These are phyloP conservation scores for Drosophila peninsularis DNA, from an alignment of 2,888 invertebrate species.

Conservation along the genomic window DNA sequence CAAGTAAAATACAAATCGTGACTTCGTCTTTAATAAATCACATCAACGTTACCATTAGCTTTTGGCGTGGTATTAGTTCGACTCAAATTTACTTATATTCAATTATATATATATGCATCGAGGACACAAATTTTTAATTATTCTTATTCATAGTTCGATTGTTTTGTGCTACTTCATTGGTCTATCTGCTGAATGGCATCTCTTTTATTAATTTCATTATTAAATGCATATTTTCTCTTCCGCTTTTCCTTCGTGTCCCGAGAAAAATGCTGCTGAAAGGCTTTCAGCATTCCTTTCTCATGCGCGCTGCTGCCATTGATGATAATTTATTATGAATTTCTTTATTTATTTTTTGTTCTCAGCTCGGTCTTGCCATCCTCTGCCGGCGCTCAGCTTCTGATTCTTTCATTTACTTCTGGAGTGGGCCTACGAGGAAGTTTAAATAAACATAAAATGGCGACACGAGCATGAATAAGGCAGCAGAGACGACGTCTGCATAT, in stretches of 20 bases:
- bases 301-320: conserved; percentile 44
- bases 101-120: too few species aligned
- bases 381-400: conserved; percentile 1
- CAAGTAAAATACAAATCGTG: too few species aligned
- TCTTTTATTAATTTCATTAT: conserved; percentile 51
- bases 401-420: conserved; percentile 19
- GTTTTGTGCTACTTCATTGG: conserved; percentile 2
- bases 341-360: conserved; percentile 48
- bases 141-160: neutral
- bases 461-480: conserved; percentile 63
- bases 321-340: conserved; percentile 71
- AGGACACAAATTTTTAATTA: neutral
- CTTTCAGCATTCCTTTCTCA: conserved; percentile 41
- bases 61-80: too few species aligned
- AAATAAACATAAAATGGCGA: conserved; percentile 79
- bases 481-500: conserved; percentile 55
- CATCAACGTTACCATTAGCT: too few species aligned
- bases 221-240: conserved; percentile 22
- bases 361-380: conserved; percentile 26
- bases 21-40: too few species aligned
- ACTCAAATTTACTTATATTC: too few species aligned
- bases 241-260: conserved; percentile 4
- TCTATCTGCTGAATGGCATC: conserved; percentile 35
- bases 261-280: conserved; percentile 39
- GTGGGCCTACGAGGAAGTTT: conserved; percentile 69